phyloP scores from a whole-genome alignment of 2,888 invertebrate genomes.

The Pinctada fucata region DNA sequence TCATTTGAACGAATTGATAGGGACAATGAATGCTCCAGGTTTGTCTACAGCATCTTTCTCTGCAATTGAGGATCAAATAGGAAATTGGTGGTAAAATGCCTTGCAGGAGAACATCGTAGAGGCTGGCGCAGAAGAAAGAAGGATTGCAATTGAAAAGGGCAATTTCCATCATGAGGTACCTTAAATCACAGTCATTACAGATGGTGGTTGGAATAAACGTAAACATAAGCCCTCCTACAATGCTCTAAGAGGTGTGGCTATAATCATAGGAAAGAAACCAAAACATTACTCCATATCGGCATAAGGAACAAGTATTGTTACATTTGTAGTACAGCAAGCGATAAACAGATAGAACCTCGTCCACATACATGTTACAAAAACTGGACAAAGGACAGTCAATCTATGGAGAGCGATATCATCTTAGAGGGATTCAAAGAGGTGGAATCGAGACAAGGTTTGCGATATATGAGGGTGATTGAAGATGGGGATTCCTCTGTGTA shows the following conservation, averaged over 20 bases:
- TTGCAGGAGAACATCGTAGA: conserved; percentile 16
- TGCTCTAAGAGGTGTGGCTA: conserved; percentile 49
- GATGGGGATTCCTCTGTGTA: conserved; percentile 17
- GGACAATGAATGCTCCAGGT: conserved; percentile 21
- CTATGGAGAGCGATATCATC: conserved; percentile 46
- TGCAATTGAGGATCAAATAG: conserved; percentile 23
- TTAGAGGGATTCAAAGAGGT: conserved; percentile 42
- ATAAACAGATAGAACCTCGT: not conserved
- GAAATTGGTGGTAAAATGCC: conserved; percentile 18
- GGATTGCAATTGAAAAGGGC: conserved; percentile 35
- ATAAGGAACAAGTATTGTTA: conserved; percentile 48
- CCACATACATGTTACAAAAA: conserved; percentile 45
- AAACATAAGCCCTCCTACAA: conserved; percentile 49
- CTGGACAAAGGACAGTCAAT: conserved; percentile 39
- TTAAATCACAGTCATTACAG: conserved; percentile 45
- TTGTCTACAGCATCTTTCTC: conserved; percentile 17
- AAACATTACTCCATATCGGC: conserved; percentile 49
- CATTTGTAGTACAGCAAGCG: conserved; percentile 36
- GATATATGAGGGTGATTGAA: conserved; percentile 42
- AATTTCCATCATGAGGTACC: conserved; percentile 45
- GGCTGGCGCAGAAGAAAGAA: conserved; percentile 33
- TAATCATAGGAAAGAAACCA: conserved; percentile 45
- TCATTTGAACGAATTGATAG: conserved; percentile 31
- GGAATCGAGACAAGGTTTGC: conserved; percentile 42
- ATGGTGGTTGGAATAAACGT: conserved; percentile 51